Conservation (phyloP, 2,797 vertebrate species). For the Rhinichthys osculus region DNA sequence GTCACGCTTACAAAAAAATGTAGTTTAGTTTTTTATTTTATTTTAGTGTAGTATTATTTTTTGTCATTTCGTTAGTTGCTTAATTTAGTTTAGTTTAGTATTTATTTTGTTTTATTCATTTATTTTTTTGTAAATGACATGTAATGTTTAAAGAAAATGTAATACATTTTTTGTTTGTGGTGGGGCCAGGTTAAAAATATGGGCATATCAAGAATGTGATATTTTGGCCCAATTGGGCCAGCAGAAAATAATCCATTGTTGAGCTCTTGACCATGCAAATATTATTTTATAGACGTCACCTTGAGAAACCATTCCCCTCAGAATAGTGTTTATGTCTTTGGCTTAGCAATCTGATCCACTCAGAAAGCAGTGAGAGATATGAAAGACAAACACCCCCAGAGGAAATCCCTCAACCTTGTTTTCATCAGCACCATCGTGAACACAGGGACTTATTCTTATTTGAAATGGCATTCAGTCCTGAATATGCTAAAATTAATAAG, state of each 20-base stretch:
- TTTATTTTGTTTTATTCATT: too few species aligned
- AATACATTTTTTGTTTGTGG: not conserved
- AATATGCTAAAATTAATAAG: conserved; percentile 39
- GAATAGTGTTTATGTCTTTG: conserved; percentile 29
- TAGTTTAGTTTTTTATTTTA: too few species aligned
- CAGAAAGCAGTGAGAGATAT: conserved; percentile 37
- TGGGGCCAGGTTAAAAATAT: not conserved
- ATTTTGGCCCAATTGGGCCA: not conserved
- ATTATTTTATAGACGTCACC: conserved; percentile 21
- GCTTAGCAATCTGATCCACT: conserved; percentile 37
- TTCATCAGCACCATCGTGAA: conserved; percentile 29
- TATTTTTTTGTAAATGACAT: too few species aligned
- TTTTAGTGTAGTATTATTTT: too few species aligned
- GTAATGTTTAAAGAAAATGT: not conserved
- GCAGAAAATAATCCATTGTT: not conserved
- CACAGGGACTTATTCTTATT: conserved; percentile 42
- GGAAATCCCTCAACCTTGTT: conserved; percentile 46
- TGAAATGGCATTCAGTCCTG: conserved; percentile 32
- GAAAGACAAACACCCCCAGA: conserved; percentile 41
- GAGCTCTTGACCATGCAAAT: conserved; percentile 27
- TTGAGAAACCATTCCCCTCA: conserved; percentile 20
- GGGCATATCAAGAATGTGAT: not conserved
- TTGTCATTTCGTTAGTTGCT: too few species aligned
- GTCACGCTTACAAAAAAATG: too few species aligned
- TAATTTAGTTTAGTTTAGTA: too few species aligned